A percentile compares a stretch with the other conserved stretches of the same genome.
phyloP scores from a whole-genome alignment of 1,140 invertebrate genomes.

The Magallana angulata region DNA sequence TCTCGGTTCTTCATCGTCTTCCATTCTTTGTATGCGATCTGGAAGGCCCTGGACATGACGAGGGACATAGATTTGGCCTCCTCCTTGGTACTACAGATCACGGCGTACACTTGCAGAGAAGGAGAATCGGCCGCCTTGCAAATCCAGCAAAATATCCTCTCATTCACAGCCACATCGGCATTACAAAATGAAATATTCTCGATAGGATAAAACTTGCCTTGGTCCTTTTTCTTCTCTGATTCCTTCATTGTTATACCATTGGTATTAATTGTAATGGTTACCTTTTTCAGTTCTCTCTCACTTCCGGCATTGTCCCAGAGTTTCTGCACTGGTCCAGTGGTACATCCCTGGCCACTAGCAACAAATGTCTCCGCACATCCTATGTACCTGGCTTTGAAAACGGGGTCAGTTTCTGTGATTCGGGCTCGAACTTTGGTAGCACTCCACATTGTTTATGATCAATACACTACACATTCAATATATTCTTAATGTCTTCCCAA shows the following conservation, averaged over 20 bases:
- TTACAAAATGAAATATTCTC: conserved; percentile 71
- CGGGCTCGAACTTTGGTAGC: conserved; percentile 61
- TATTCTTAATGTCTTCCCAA: not conserved
- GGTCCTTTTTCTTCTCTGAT: conserved; percentile 57
- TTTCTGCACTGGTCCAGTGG: conserved; percentile 61
- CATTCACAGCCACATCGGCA: conserved; percentile 44
- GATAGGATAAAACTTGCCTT: conserved; percentile 59
- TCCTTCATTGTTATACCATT: conserved; percentile 63
- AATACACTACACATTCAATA: not conserved
- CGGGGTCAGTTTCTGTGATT: conserved; percentile 66
- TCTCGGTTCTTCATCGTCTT: conserved; percentile 54
- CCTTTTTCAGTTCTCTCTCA: conserved; percentile 62
- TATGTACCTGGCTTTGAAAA: conserved; percentile 68
- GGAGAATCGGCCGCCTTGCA: conserved; percentile 52
- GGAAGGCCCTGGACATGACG: conserved; percentile 71
- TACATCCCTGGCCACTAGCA: conserved; percentile 68
- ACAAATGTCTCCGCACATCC: conserved; percentile 65
- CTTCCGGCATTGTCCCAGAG: conserved; percentile 69
- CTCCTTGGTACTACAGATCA: conserved; percentile 69
- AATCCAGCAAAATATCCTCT: conserved; percentile 75
- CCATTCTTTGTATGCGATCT: conserved; percentile 72
- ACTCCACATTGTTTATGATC: conserved; percentile 34
- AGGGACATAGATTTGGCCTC: conserved; percentile 71
- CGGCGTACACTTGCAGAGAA: conserved; percentile 67
- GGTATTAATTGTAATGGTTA: conserved; percentile 57